A percentile compares a stretch with the other conserved stretches of the same genome.
Evolutionary conservation across 2,888 invertebrate species (phyloP).

Genomic region (Drosophila trichaetosa): DNA sequence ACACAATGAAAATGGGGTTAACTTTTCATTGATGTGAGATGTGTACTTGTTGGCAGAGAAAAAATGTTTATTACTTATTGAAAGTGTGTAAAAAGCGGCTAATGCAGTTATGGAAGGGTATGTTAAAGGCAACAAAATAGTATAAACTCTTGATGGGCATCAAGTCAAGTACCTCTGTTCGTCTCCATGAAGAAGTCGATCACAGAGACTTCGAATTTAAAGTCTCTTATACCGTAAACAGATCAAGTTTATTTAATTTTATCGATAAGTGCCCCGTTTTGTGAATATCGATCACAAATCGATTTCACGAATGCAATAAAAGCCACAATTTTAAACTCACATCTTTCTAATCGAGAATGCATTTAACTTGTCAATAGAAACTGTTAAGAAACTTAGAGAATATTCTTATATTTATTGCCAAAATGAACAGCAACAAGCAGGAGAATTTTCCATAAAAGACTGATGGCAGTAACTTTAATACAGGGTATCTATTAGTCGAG

Average conservation of each 20-base stretch:
- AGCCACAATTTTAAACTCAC: too few relatives aligned
- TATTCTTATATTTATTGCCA: background rate
- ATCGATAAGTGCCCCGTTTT: too few relatives aligned
- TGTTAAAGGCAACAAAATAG: rapidly evolving
- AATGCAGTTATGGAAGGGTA: rapidly evolving
- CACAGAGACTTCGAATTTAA: too few relatives aligned
- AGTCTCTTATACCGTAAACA: too few relatives aligned
- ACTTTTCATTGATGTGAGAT: background rate
- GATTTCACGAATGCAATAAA: too few relatives aligned
- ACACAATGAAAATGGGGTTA: background rate
- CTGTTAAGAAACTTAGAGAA: too few relatives aligned
- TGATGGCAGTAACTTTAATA: rapidly evolving
- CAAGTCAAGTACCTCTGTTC: background rate
- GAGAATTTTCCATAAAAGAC: rapidly evolving
- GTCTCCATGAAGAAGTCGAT: too few relatives aligned
- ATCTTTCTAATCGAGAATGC: too few relatives aligned
- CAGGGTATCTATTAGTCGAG: background rate
- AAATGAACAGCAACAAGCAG: background rate
- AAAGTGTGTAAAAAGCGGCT: background rate
- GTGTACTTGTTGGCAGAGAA: background rate
- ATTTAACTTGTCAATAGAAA: too few relatives aligned
- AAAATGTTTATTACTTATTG: background rate
- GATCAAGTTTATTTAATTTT: too few relatives aligned
- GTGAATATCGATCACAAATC: too few relatives aligned
- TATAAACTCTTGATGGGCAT: background rate